These are phyloP conservation scores for Smutsia gigantea DNA, from an alignment of 2,797 vertebrate genomes.

Conservation along the genomic window DNA sequence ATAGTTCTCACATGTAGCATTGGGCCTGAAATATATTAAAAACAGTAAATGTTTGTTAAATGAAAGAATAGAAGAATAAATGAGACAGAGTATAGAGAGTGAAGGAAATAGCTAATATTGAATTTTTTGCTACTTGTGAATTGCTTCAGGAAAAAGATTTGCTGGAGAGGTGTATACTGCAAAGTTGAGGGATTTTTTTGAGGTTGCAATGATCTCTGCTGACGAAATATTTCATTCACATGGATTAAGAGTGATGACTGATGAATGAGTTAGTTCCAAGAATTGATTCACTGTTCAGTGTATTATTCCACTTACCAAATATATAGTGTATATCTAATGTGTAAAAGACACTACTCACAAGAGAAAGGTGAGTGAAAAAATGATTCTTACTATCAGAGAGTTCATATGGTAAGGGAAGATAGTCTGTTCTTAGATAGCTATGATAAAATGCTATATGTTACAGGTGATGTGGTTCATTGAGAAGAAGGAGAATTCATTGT, in stretches of 20 bases:
- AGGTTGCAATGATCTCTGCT: background rate
- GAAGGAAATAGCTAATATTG: background rate
- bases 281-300: background rate
- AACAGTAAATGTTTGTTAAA: background rate
- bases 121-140: background rate
- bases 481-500: background rate
- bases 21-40: background rate
- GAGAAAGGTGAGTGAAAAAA: background rate
- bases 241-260: slow-evolving; percentile 8
- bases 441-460: background rate
- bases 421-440: background rate
- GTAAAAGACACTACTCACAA: background rate
- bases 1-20: background rate
- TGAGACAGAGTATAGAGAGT: background rate
- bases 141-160: background rate
- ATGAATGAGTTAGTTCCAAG: background rate
- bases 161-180: background rate
- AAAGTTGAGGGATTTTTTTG: background rate
- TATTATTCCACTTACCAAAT: slow-evolving; percentile 38
- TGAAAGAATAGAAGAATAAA: slow-evolving; percentile 12
- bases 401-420: background rate
- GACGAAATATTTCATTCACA: background rate
- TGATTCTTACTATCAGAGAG: background rate
- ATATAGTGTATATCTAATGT: background rate
- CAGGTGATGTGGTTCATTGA: background rate